Evolutionary conservation across 1,140 invertebrate genomes (phyloP).

Genomic region (Trichogramma pretiosum): DNA sequence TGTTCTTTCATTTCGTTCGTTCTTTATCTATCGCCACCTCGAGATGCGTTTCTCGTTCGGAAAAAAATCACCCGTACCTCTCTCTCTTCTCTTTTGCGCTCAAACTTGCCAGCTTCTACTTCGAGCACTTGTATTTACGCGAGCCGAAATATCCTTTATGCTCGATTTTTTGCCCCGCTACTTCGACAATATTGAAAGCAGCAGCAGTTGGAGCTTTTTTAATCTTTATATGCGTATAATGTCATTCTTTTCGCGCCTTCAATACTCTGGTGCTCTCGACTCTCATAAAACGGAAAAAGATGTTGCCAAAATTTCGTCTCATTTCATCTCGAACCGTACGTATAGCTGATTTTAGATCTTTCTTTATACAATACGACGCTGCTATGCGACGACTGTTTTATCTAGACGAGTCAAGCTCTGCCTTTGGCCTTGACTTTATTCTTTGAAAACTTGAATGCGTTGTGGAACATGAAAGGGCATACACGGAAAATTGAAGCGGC

Average conservation of each 20-base stretch:
- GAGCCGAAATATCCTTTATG: constrained; percentile 34
- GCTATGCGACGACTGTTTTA: too few species aligned
- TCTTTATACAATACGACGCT: too few species aligned
- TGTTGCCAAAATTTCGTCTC: constrained; percentile 12
- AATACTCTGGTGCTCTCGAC: too few species aligned
- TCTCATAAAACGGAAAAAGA: too few species aligned
- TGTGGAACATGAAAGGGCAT: too few species aligned
- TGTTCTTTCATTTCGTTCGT: constrained; percentile 18
- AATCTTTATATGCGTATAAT: too few species aligned
- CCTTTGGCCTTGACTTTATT: too few species aligned
- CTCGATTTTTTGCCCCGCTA: constrained; percentile 18
- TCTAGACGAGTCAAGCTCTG: too few species aligned
- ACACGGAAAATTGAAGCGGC: too few species aligned
- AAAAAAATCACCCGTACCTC: constrained; percentile 34
- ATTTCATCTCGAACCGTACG: not conserved
- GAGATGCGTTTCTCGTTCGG: constrained; percentile 20
- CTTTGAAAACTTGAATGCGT: too few species aligned
- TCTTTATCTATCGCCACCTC: constrained; percentile 20
- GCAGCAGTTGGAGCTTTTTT: constrained; percentile 12
- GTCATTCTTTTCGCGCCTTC: too few species aligned
- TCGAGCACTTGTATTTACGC: constrained; percentile 42
- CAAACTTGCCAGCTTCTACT: constrained; percentile 26
- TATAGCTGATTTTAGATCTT: not conserved
- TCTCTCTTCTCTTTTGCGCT: not conserved
- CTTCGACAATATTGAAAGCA: constrained; percentile 37